These are phyloP conservation scores for Drosophila kikkawai DNA, from an alignment of 1,140 invertebrate species.

Conservation along the genomic window DNA sequence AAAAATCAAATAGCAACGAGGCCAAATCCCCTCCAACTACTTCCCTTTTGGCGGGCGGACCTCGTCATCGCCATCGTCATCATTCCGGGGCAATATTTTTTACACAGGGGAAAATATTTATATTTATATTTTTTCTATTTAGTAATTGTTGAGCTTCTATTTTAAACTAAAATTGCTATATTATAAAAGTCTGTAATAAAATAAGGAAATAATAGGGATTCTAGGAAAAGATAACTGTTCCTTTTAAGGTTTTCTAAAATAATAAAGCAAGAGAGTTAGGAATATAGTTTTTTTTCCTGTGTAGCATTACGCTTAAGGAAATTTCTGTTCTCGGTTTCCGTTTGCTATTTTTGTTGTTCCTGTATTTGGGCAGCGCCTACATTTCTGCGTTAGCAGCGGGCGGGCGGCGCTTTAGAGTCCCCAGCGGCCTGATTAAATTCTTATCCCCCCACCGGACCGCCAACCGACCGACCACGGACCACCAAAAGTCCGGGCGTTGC, in stretches of 20 bases:
- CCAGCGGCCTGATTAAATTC: constrained; percentile 83
- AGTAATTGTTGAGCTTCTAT: too few species aligned
- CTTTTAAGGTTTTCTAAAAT: too few species aligned
- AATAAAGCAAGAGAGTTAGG: too few species aligned
- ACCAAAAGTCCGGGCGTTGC: constrained; percentile 14
- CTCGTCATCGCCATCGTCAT: constrained; percentile 76
- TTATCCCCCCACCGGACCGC: constrained; percentile 39
- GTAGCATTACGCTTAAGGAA: constrained; percentile 67
- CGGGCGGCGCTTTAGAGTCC: constrained; percentile 73
- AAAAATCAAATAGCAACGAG: constrained; percentile 68
- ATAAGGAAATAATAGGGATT: too few species aligned
- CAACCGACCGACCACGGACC: constrained; percentile 21
- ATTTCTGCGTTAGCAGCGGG: constrained; percentile 44
- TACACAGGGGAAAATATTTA: constrained; percentile 5
- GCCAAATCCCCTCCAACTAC: constrained; percentile 36
- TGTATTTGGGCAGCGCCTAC: constrained; percentile 47
- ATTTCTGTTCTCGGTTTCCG: constrained; percentile 49
- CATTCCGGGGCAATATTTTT: constrained; percentile 58
- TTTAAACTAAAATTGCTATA: too few species aligned
- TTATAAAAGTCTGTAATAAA: too few species aligned
- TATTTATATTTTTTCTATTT: background rate
- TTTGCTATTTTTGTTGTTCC: constrained; percentile 18
- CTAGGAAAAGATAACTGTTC: too few species aligned
- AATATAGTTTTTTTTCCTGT: background rate
- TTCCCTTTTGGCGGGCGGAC: constrained; percentile 26